Conservation (phyloP, 2,797 vertebrate genomes). For the Fistularia commersonii region DNA sequence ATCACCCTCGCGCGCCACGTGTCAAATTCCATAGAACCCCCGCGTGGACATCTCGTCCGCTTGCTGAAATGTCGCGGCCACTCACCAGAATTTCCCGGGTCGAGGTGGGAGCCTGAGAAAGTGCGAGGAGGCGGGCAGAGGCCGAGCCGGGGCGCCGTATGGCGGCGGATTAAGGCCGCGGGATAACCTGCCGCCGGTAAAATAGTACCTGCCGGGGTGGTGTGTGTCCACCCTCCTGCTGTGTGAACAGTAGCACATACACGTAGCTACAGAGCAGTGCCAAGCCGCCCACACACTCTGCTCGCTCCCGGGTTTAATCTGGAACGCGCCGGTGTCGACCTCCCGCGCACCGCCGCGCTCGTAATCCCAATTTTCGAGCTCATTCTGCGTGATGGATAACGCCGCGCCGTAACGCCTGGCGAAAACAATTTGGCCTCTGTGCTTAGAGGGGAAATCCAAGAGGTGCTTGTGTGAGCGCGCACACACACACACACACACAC, state of each 20-base stretch:
- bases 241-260: constrained; percentile 22
- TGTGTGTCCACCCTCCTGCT: constrained; percentile 44
- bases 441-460: no score
- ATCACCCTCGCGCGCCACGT: no score
- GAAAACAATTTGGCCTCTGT: no score
- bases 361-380: no score
- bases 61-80: background rate
- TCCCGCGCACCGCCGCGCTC: no score
- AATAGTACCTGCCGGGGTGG: constrained; percentile 53
- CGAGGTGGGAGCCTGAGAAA: constrained; percentile 7
- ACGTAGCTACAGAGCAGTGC: constrained; percentile 3
- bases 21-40: no score
- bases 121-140: constrained; percentile 25
- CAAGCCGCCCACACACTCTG: constrained; percentile 10
- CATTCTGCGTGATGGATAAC: no score
- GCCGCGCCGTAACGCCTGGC: no score
- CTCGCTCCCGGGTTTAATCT: no score
- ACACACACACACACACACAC: no score
- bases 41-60: background rate
- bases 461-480: no score
- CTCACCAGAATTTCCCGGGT: constrained; percentile 1
- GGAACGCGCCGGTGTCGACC: no score
- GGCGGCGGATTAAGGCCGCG: constrained; percentile 59
- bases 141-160: constrained; percentile 41
- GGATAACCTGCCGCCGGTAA: constrained; percentile 66